These are phyloP conservation scores for Tautogolabrus adspersus DNA, from an alignment of 2,113 vertebrate genomes.

Conservation along the genomic window DNA sequence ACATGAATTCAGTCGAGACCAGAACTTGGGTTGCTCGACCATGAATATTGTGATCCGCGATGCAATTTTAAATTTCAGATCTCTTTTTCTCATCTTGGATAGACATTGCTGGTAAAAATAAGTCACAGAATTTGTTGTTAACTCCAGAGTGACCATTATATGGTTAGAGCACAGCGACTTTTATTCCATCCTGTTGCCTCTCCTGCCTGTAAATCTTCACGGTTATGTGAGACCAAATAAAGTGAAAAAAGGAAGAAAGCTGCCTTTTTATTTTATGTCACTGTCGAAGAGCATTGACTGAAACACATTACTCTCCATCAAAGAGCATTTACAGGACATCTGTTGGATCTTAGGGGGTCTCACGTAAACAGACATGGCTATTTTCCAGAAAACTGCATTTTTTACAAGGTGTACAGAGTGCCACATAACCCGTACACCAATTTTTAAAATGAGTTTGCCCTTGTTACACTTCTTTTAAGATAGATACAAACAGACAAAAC, in stretches of 20 bases:
- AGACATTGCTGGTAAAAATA: background rate
- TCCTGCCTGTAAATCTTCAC: background rate
- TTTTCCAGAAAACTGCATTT: background rate
- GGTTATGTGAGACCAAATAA: background rate
- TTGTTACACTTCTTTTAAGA: background rate
- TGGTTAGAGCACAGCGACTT: background rate
- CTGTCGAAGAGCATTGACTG: slow-evolving; percentile 11
- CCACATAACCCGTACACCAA: too few species aligned
- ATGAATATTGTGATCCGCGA: too few species aligned
- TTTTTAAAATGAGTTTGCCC: background rate
- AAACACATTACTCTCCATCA: slow-evolving; percentile 27
- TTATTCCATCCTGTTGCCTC: background rate
- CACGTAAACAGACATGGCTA: background rate
- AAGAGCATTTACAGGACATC: background rate
- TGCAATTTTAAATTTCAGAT: too few species aligned
- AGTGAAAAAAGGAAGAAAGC: background rate
- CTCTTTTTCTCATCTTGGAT: background rate
- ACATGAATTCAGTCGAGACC: too few species aligned
- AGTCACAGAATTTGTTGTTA: background rate
- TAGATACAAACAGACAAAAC: background rate
- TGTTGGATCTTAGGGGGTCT: background rate
- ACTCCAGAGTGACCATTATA: background rate
- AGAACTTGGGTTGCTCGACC: too few species aligned
- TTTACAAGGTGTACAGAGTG: background rate
- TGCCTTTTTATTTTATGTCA: slow-evolving; percentile 12